Base-by-base conservation (phyloP, 2,888 invertebrate species). In the Cataglyphis livida region DNA sequence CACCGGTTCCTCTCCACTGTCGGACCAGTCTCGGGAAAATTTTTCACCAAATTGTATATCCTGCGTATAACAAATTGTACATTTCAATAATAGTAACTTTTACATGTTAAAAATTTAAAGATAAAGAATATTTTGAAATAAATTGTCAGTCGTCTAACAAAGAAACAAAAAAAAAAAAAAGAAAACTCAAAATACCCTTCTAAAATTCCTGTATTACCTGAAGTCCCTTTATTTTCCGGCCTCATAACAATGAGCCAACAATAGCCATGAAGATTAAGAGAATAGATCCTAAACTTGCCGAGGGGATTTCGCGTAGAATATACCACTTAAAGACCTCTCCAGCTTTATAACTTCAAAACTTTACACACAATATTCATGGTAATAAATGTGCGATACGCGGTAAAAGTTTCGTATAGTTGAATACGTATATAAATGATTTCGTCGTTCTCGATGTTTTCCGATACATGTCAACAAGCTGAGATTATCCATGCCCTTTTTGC, bases 21-120 rank as follows among this genome's bases (percentile, higher is more conserved):
- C 98, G 54, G 98, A 97, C 95, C 98, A 98, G 88, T 98, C 97
- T 90, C 97, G 96, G 92, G 98, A 98, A 94, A 98, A 98, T 93
- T 96, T 96, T 92, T 98, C 97, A 4, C 98, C 98, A 90, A 97
- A 98, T 93, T 97, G 96, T 87, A 98, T 97, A 90, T 98, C 98
- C 96, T 97, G 94, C 25, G 95, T 44, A 28, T 41, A 18, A 51
- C 44, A 48, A 15, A 48, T 48, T 12, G 44, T 32, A 70, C 32
- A 38, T 44, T 44, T 57, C 41, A 10, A 35, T 25, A 61, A 25
- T 10, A 38, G 35, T 12, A 59, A 25, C 25, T 51, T 51, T n/a
- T n/a, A 1, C 15, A 38, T 3, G 65, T 15, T 10, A 51, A 38
- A 38, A 51, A 25, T 1, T 35, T 32, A 15, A 3, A 1, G 48